Base-by-base conservation (phyloP, 2,113 vertebrate species). In the Oreotrochilus melanogaster region DNA sequence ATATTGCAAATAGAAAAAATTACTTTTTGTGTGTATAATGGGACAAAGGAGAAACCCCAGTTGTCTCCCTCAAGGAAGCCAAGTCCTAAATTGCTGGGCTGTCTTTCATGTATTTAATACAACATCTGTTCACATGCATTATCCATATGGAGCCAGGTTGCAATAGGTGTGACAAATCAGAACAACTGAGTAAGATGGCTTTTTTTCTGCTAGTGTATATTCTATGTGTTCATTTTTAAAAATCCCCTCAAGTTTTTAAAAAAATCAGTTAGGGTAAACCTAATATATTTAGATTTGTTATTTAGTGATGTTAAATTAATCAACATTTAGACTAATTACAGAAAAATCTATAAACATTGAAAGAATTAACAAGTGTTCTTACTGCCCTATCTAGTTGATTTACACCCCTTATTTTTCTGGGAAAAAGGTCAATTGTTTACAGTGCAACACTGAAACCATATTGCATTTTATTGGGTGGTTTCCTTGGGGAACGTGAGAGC, bases 51-150 rank as follows among this genome's bases (percentile, higher is more conserved):
- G 18, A 57, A 74, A 51, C 6, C 24, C 9, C 60, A 39, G 19
- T 7, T 60, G 19, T 12, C 69, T 89, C 74, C 70, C 57, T 35
- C 39, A 65, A 71, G 35, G 28, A 66, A 66, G 33, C 23, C 57
- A 71, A 82, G 18, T 76, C 51, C 33, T 47, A 31, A 25, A 70
- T 13, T 81, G 35, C 47, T 83, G 50, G 25, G 35, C n/a, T 84
- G 22, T 48, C 78, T 94, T 86, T 78, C 78, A 76, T 58, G 25
- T 70, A n/a, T 69, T 66, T 61, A 89, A 72, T 11, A 57, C 33
- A 74, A 22, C 42, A 53, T 25, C 56, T 86, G 45, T 47, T 86
- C 25, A 58, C 57, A 25, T 12, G 25, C 27, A 78, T 61, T 75
- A 28, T 24, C 62, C 65, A 17, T 42, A 72, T 14, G 69, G 33